Conservation (phyloP, 2,113 vertebrate genomes). For the Amphiprion ocellaris region DNA sequence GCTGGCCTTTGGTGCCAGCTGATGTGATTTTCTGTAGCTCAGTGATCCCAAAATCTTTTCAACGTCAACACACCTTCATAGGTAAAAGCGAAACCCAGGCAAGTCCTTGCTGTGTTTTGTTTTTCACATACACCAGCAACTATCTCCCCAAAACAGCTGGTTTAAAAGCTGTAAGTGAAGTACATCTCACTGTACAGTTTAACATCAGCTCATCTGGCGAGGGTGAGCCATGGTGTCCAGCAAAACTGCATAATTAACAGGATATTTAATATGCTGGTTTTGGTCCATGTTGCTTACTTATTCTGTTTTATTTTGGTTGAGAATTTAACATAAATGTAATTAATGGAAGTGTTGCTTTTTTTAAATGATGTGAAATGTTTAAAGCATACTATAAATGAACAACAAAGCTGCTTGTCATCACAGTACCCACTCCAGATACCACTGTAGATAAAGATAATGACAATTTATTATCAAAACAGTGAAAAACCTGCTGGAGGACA, state of each 20-base stretch:
- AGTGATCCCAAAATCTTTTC: not conserved
- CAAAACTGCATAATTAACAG: constrained; percentile 17
- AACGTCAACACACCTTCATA: not conserved
- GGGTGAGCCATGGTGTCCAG: not conserved
- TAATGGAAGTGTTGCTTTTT: not conserved
- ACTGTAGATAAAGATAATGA: not conserved
- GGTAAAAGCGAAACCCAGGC: not conserved
- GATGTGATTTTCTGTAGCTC: not conserved
- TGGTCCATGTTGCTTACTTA: not conserved
- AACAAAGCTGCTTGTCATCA: not conserved
- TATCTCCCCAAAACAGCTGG: not conserved
- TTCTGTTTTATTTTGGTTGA: constrained; percentile 6
- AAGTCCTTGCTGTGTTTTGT: not conserved
- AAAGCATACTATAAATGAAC: too few species aligned
- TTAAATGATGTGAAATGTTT: not conserved
- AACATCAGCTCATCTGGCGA: not conserved
- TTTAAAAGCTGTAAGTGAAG: not conserved
- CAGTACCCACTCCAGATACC: not conserved
- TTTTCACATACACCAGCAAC: not conserved
- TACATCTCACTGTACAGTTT: constrained; percentile 8
- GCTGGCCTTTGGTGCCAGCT: constrained; percentile 2
- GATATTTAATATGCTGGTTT: not conserved
- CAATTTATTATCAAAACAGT: not conserved
- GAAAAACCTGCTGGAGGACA: not conserved
- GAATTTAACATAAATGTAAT: not conserved